Evolutionary conservation across 2,888 invertebrate genomes (phyloP), one percentile per base, ranked within the genome.

Genomic region (Cosmopolites sordidus): DNA sequence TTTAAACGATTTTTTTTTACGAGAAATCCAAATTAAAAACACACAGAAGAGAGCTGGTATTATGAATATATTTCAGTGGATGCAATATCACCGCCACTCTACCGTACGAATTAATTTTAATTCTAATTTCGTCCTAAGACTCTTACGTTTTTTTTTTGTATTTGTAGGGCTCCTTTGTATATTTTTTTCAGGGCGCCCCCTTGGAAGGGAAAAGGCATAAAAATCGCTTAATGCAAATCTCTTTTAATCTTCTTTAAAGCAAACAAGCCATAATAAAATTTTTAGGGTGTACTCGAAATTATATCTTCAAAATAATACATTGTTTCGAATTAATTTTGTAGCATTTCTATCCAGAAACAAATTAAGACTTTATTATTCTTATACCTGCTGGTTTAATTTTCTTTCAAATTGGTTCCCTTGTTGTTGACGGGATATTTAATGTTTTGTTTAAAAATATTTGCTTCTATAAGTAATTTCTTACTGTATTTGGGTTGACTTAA

Each of bases 171-270:
- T 65, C 64, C 65, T 68, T 65, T 67, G 61, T 62, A 58, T 64
- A 22, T 22, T 22, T 64, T 64, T 58, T 55, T 53, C 59, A 50
- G 60, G 59, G 4, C 22, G 3, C 22, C 8, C 56, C 62, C 59
- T 59, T 52, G 56, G 59, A 58, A 59, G 59, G 59, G 58, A 54
- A 61, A 59, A 62, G 60, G 62, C 64, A 3, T 62, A 63, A 66
- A 68, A 66, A 51, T 55, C 48, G 55, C 63, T 62, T 66, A 66
- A 68, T 67, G 66, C 66, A 68, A 68, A 68, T 68, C 64, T 64
- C 66, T 66, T 66, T 68, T 68, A 68, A 68, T 68, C 68, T 66
- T 61, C 63, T 62, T 62, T 62, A 66, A 68, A 66, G 66, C 66
- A 66, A 68, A 68, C 66, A 64, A 59, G 54, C 54, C 59, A 63